Evolutionary conservation across 2,113 vertebrate species (phyloP).

Genomic region (Crotalus tigris): DNA sequence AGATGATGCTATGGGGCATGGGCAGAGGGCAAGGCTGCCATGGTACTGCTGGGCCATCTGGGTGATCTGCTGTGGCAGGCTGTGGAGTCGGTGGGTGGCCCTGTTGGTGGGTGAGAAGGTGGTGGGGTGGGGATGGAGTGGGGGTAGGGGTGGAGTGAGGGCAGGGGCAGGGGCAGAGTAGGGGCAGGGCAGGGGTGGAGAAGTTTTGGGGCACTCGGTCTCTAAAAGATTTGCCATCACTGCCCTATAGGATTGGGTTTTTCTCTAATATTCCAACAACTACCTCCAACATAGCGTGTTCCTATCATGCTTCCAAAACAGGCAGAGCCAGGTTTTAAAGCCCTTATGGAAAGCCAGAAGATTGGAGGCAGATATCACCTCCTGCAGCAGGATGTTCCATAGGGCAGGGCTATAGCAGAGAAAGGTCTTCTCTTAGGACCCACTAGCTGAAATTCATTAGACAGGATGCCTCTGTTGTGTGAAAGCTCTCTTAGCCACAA

Average conservation of each 20-base stretch:
- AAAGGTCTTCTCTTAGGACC: neutral
- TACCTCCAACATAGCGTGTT: neutral
- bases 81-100: too few relatives aligned
- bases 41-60: too few relatives aligned
- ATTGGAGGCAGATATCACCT: neutral
- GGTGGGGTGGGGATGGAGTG: too few relatives aligned
- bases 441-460: neutral
- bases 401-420: neutral
- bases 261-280: neutral
- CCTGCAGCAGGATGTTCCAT: neutral
- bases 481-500: neutral
- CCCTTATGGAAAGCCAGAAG: neutral
- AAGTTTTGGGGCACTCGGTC: too few relatives aligned
- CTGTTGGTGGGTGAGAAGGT: too few relatives aligned
- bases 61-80: too few relatives aligned
- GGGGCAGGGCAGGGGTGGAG: too few relatives aligned
- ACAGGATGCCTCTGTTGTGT: neutral
- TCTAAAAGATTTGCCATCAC: too few relatives aligned
- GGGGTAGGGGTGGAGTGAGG: too few relatives aligned
- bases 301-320: neutral
- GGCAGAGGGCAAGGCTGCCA: too few relatives aligned
- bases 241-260: neutral
- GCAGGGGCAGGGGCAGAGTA: too few relatives aligned
- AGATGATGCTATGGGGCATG: too few relatives aligned
- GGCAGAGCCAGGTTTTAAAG: neutral